These are phyloP conservation scores for Clitarchus hookeri DNA, from an alignment of 2,888 invertebrate genomes.

Conservation along the genomic window DNA sequence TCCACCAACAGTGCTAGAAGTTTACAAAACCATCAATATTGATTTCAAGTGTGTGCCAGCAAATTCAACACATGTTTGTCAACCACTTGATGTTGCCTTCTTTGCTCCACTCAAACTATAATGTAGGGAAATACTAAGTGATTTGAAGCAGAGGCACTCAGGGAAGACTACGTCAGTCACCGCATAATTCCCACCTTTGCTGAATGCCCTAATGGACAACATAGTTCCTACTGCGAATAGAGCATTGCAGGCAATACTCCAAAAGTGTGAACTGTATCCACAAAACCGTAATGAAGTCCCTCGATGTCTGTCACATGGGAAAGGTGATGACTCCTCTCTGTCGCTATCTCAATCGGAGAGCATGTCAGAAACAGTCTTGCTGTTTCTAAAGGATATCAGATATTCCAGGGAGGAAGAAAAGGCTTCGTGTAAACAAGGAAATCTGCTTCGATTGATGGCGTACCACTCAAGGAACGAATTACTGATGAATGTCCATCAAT, in stretches of 20 bases:
- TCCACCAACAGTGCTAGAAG: slow-evolving; percentile 20
- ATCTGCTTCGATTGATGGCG: not conserved
- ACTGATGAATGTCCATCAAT: not conserved
- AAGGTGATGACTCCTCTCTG: not conserved
- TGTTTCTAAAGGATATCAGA: not conserved
- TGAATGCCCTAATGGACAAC: slow-evolving; percentile 16
- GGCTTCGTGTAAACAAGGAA: not conserved
- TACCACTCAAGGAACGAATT: not conserved
- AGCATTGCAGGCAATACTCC: not conserved
- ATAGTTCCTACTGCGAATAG: not conserved
- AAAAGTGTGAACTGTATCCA: not conserved
- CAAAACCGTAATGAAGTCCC: not conserved
- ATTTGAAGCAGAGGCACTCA: not conserved
- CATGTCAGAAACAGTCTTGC: not conserved
- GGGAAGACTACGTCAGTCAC: slow-evolving; percentile 7
- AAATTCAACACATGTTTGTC: slow-evolving; percentile 24
- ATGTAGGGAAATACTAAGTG: not conserved
- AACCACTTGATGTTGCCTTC: slow-evolving; percentile 23
- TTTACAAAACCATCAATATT: not conserved
- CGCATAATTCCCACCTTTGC: not conserved
- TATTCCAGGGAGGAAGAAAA: slow-evolving; percentile 3
- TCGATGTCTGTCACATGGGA: not conserved
- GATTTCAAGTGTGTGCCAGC: not conserved
- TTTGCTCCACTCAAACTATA: slow-evolving; percentile 17
- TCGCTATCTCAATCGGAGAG: not conserved